Evolutionary conservation across 2,888 invertebrate species (phyloP).

Genomic region (Euzophera pinguis): DNA sequence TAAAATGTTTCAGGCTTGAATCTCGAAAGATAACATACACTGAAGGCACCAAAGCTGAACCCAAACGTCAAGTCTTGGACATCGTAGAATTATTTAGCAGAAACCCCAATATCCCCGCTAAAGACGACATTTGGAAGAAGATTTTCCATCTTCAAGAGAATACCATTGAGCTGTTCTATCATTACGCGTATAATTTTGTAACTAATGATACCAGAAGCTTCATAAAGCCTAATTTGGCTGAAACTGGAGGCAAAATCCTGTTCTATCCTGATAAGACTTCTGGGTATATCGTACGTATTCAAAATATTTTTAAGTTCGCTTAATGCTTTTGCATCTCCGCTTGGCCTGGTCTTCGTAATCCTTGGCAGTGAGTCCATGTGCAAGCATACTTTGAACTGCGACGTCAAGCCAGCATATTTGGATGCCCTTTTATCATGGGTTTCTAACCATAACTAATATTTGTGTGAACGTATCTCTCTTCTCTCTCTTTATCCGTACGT

Average conservation of each 20-base stretch:
- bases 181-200: slow-evolving; percentile 81
- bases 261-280: slow-evolving; percentile 83
- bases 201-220: slow-evolving; percentile 83
- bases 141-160: slow-evolving; percentile 82
- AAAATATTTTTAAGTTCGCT: background rate
- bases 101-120: slow-evolving; percentile 74
- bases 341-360: too few relatives aligned
- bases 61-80: slow-evolving; percentile 54
- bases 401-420: too few relatives aligned
- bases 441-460: too few relatives aligned
- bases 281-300: slow-evolving; percentile 81
- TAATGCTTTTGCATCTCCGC: background rate
- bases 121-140: slow-evolving; percentile 82
- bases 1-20: slow-evolving; percentile 43
- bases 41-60: slow-evolving; percentile 50
- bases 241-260: slow-evolving; percentile 83
- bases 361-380: too few relatives aligned
- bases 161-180: slow-evolving; percentile 81
- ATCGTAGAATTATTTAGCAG: slow-evolving; percentile 83
- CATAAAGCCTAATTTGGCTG: slow-evolving; percentile 84
- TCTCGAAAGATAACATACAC: slow-evolving; percentile 52
- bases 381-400: too few relatives aligned
- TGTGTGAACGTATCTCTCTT: too few relatives aligned
- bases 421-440: too few relatives aligned
- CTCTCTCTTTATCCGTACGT: too few relatives aligned